Conservation (phyloP, 2,113 vertebrate genomes). For the Colinus virginianus region DNA sequence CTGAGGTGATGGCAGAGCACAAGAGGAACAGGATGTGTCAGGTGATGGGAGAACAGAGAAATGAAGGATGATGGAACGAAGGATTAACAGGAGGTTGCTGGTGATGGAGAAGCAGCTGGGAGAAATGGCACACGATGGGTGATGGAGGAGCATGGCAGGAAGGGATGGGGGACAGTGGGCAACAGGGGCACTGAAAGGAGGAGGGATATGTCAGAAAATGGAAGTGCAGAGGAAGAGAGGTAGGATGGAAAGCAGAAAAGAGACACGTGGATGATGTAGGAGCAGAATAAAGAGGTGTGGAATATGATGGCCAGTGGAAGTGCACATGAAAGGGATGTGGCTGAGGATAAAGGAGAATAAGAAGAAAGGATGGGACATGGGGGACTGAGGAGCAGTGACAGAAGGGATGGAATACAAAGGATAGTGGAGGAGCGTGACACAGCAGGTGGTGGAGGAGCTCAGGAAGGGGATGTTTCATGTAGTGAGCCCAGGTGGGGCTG, state of each 20-base stretch:
- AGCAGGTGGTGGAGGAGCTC: background rate
- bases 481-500: background rate
- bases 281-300: background rate
- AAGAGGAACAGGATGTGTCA: background rate
- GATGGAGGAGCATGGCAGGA: background rate
- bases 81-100: background rate
- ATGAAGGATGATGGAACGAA: background rate
- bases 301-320: background rate
- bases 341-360: background rate
- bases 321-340: background rate
- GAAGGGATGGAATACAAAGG: background rate
- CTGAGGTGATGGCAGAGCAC: background rate
- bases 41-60: background rate
- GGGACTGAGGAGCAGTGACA: background rate
- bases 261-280: background rate
- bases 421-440: background rate
- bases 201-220: background rate
- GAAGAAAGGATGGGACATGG: background rate
- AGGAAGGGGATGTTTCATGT: background rate
- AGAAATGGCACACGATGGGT: background rate
- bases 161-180: background rate
- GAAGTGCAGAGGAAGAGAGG: background rate
- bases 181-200: background rate
- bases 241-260: too few relatives aligned
- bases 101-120: background rate